phyloP scores from a whole-genome alignment of 1,140 invertebrate species.

The Psilanteris sp. region DNA sequence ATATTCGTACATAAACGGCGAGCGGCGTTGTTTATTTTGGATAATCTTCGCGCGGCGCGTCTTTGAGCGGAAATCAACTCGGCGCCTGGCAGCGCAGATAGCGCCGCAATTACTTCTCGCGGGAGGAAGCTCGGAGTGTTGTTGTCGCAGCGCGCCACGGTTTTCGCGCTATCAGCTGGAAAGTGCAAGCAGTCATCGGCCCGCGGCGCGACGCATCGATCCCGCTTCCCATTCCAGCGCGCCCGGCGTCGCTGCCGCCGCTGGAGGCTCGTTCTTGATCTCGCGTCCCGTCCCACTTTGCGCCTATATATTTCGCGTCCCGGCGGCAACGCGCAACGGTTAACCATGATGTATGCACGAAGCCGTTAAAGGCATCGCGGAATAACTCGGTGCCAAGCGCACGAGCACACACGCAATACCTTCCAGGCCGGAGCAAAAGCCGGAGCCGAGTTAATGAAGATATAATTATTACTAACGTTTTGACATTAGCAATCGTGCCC shows the following conservation, averaged over 20 bases:
- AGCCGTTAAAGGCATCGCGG: conserved; percentile 54
- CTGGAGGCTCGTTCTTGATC: conserved; percentile 36
- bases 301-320: conserved; percentile 46
- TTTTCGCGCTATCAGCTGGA: conserved; percentile 33
- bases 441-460: conserved; percentile 78
- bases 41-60: no score
- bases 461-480: conserved; percentile 76
- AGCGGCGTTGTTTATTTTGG: no score
- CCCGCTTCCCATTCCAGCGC: conserved; percentile 62
- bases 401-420: no score
- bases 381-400: conserved; percentile 20
- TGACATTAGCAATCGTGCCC: conserved; percentile 70
- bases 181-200: conserved; percentile 74
- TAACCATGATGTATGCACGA: conserved; percentile 74
- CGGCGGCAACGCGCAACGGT: conserved; percentile 68
- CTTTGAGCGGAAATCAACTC: not conserved
- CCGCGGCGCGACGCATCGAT: conserved; percentile 77
- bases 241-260: conserved; percentile 17
- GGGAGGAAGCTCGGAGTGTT: no score
- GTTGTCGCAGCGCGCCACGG: no score
- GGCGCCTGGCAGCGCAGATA: no score
- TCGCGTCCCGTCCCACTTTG: conserved; percentile 51
- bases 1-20: no score
- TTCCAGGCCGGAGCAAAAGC: conserved; percentile 62
- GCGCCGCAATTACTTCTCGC: no score